Base-by-base conservation (phyloP, 35 echinoderm and acorn worm species). In the Heliocidaris erythrogramma region DNA sequence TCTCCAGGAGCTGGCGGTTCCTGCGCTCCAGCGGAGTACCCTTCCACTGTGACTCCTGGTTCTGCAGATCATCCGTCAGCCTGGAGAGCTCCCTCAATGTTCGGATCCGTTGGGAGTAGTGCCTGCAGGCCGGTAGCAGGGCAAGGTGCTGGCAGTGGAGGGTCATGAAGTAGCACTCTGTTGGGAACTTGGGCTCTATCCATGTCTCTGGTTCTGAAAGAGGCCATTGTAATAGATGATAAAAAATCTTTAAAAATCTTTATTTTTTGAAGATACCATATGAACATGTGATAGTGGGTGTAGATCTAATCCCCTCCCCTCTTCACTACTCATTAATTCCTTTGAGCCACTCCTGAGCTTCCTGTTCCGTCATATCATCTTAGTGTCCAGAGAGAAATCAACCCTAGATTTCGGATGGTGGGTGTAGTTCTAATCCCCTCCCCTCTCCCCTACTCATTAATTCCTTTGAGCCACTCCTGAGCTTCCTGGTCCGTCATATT, bases 91-190 rank as follows among this genome's bases (percentile, higher is more conserved):
- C 98, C 31, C 98, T 92, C 50, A 99, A 49, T 5, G 94, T 96
- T 30, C 97, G 97, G 31, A 99, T 96, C 27, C 98, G 94, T 29
- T 95, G 95, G 24, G 96, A 94, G 95, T 97, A 97, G 89, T 97
- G 97, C n/a, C 98, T 90, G 56, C 95, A 96, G 0, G 96, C 93
- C 7, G 98, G 98, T 59, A 99, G 59, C 21, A 99, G 89, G 31
- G 98, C 97, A 69, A 99, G 96, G 89, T 99, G 98, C 93, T 99
- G 98, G 94, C 98, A 99, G 94, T 97, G 98, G 29, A 99, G 71
- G 8, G 98, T 99, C 71, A 99, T 49, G 94, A 97, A 99, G 95
- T 96, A 99, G 50, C 98, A 97, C 85, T 99, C 96, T 18, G 98
- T 99, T 1, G 95, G 96, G 84, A 99, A 99, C 35, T 99, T 99